These are phyloP conservation scores for Neocrepidodera transversa DNA, from an alignment of 2,888 invertebrate genomes.

Conservation along the genomic window DNA sequence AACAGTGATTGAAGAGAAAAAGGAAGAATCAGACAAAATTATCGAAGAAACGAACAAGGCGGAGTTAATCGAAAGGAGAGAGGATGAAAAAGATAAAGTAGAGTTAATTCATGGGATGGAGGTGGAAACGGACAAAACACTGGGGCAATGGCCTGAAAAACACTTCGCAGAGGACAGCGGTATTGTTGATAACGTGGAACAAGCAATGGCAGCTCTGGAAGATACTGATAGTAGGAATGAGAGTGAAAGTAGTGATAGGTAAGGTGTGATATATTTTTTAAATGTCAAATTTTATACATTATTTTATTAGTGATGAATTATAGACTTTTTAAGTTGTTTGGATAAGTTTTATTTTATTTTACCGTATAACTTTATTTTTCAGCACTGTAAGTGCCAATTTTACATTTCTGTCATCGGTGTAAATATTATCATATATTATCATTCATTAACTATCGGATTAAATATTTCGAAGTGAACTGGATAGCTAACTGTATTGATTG, in stretches of 20 bases:
- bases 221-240: constrained; percentile 23
- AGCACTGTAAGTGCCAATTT: no score
- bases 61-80: neutral
- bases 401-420: no score
- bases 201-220: constrained; percentile 34
- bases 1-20: neutral
- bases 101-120: no score
- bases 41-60: neutral
- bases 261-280: constrained; percentile 40
- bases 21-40: neutral
- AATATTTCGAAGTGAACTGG: no score
- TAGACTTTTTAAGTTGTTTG: neutral
- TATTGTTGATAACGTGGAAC: constrained; percentile 42
- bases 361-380: no score
- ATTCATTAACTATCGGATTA: no score
- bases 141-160: constrained; percentile 29
- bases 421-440: no score
- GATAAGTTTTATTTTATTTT: neutral
- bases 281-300: constrained; percentile 5
- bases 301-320: neutral
- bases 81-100: neutral
- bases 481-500: no score
- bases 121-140: no score
- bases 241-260: constrained; percentile 46
- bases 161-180: constrained; percentile 46